phyloP scores from a whole-genome alignment of 2,888 invertebrate species.

The Timema cristinae region DNA sequence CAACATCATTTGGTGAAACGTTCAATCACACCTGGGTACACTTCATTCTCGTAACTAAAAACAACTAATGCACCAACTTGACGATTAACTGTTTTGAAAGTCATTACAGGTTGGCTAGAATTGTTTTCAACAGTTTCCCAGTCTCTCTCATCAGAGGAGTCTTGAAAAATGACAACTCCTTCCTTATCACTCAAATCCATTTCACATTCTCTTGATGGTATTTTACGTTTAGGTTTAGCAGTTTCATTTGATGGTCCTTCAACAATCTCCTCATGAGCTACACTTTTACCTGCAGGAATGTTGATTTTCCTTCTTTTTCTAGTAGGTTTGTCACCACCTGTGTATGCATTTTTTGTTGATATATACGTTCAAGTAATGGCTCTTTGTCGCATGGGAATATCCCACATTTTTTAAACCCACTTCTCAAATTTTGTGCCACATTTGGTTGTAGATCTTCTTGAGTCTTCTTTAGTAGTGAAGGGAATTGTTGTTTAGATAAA shows the following conservation, averaged over 20 bases:
- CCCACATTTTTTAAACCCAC: neutral
- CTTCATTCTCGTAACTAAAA: neutral
- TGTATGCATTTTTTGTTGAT: neutral
- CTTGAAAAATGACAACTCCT: neutral
- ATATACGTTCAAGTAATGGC: neutral
- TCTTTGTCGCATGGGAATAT: slow-evolving; percentile 6
- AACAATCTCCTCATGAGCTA: neutral
- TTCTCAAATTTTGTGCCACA: neutral
- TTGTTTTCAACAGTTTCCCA: neutral
- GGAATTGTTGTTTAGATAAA: slow-evolving; percentile 8
- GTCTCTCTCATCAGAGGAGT: neutral
- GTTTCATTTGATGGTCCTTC: neutral
- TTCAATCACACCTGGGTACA: neutral
- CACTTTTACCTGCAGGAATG: neutral
- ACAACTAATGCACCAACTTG: slow-evolving; percentile 8
- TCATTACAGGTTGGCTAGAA: neutral
- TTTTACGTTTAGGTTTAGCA: neutral
- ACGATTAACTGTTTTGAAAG: neutral
- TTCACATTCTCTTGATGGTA: neutral
- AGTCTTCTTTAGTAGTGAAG: neutral
- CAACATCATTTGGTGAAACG: neutral
- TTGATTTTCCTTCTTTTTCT: neutral
- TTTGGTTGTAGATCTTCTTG: neutral
- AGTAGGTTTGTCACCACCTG: neutral
- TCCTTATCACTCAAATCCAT: neutral